Base-by-base conservation (phyloP, 2,888 invertebrate species). In the Thereva unica region DNA sequence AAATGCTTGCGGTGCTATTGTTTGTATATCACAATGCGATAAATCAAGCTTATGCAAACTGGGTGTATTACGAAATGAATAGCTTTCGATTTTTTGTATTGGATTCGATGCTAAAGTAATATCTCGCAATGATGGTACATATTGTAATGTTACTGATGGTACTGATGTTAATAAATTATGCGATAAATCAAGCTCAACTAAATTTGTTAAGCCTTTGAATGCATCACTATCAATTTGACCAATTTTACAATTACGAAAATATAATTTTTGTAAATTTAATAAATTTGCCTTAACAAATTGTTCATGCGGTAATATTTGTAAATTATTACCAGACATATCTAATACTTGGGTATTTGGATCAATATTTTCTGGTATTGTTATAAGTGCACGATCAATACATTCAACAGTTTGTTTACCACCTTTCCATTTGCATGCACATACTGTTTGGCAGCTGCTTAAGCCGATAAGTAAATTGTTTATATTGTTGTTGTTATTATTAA, bases 351-450 rank as follows among this genome's bases (percentile, higher is more conserved):
- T 95, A 74, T 90, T 92, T 49, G 91, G 87, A 80, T 94, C 93
- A 72, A 94, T 89, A 75, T 89, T 89, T 75, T 91, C 89, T 54
- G 95, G 95, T 72, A 95, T 89, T 66, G 89, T 88, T 75, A 91
- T 92, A 72, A 95, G 85, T 68, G 88, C 88, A 68, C 90, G 88
- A 80, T 92, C 89, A 77, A 89, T 88, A 82, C 95, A 95, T 82
- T 94, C 93, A 69, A 94, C 95, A 59, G 94, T 93, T 79, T 93
- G 92, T 81, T 95, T 95, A 73, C 95, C 95, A 75, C 91, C 89
- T 82, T 94, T 94, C 95, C 95, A 95, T 82, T 94, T 95, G 83
- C 95, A 95, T 75, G 87, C 86, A 82, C 95, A 95, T 73, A 88
- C 88, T 50, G 85, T 85, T 68, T 92, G 92, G 75, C 91, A 91